Conservation (phyloP, 2,113 vertebrate genomes). For the Ursus arctos region DNA sequence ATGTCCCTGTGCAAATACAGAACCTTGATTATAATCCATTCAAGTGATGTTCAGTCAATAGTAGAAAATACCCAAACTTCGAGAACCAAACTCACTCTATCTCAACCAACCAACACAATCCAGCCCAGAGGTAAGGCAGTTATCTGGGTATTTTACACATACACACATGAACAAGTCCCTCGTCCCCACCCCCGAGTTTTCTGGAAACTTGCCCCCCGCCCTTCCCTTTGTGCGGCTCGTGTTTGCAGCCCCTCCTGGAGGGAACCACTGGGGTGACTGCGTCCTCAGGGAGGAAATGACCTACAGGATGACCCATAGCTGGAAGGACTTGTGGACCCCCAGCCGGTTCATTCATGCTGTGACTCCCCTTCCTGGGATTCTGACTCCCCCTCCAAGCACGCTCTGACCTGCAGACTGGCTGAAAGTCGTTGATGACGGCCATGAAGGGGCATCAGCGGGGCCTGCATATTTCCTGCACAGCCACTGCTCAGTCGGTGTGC, state of each 20-base stretch:
- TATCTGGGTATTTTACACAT: neutral
- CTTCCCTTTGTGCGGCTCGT: neutral
- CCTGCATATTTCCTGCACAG: neutral
- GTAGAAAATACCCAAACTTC: neutral
- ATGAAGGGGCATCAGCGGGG: neutral
- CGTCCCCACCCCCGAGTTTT: neutral
- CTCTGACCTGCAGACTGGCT: neutral
- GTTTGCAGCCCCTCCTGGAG: neutral
- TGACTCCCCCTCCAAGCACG: neutral
- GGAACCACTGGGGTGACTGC: neutral
- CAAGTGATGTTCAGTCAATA: fast-evolving
- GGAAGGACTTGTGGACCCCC: neutral
- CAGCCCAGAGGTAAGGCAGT: neutral
- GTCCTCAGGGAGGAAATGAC: neutral
- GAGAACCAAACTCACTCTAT: neutral
- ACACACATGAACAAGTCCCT: neutral
- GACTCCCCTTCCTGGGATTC: neutral
- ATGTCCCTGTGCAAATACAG: neutral
- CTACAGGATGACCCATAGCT: neutral
- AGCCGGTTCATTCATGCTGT: neutral
- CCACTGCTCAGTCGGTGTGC: neutral
- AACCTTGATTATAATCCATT: neutral
- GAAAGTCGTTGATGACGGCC: fast-evolving
- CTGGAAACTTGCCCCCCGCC: neutral
- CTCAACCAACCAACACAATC: neutral